Percentiles rank a stretch among this genome's conserved stretches.
These are phyloP conservation scores for Knipowitschia caucasica DNA, from an alignment of 2,797 vertebrate species.

Conservation along the genomic window DNA sequence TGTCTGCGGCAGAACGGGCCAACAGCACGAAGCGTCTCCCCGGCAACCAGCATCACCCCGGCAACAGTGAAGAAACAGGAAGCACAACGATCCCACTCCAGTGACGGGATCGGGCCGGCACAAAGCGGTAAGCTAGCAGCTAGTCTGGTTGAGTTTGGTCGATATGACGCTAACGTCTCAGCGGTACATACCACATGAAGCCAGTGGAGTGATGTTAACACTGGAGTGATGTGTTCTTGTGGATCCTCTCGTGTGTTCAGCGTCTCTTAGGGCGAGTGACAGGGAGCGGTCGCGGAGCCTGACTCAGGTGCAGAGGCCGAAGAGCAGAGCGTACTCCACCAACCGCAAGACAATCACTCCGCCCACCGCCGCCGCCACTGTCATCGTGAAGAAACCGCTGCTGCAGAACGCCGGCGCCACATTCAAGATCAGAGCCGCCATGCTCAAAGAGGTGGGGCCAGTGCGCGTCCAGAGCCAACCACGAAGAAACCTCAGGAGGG, in stretches of 20 bases:
- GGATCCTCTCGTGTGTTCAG: no score
- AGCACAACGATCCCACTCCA: conserved; percentile 80
- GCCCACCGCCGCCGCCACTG: conserved; percentile 8
- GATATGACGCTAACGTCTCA: no score
- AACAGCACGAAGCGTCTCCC: conserved; percentile 57
- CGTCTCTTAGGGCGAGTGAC: conserved; percentile 77
- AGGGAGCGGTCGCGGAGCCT: conserved; percentile 89
- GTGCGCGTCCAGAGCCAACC: neutral
- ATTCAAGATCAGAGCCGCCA: neutral
- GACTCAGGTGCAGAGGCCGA: conserved; percentile 81
- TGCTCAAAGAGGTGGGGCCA: neutral
- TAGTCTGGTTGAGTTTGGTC: no score
- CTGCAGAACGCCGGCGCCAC: conserved; percentile 31
- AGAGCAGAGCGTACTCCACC: neutral
- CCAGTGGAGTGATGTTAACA: no score
- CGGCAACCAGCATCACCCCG: no score
- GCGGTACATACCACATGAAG: no score
- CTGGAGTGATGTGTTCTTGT: no score
- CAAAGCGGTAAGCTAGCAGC: conserved; percentile 39
- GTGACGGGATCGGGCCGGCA: conserved; percentile 73
- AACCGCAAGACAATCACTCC: no score
- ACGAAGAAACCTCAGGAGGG: conserved; percentile 40
- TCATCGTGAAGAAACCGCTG: conserved; percentile 78
- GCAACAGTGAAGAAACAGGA: conserved; percentile 69
- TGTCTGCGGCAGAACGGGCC: neutral